Percentiles rank a stretch among this genome's conserved stretches.
Evolutionary conservation across 2,113 vertebrate species (phyloP).

Genomic region (Syngnathoides biaculeatus): DNA sequence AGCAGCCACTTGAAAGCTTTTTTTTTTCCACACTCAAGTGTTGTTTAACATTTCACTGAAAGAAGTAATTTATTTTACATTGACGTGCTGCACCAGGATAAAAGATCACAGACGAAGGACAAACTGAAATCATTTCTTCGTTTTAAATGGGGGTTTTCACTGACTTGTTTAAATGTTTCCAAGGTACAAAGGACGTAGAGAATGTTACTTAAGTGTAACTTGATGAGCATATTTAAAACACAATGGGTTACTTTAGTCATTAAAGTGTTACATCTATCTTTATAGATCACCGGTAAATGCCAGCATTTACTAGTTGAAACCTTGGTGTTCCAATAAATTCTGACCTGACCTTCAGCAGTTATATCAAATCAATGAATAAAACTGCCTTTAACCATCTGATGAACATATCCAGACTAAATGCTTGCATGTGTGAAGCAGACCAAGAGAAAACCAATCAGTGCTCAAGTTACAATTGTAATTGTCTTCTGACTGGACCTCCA

Average conservation of each 20-base stretch:
- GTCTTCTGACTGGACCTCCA: too few relatives aligned
- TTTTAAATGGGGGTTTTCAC: not conserved
- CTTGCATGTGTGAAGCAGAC: too few relatives aligned
- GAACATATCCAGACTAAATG: too few relatives aligned
- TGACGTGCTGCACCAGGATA: not conserved
- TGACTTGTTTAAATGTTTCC: not conserved
- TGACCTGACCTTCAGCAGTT: too few relatives aligned
- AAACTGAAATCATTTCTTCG: not conserved
- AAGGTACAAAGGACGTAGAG: not conserved
- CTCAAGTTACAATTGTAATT: too few relatives aligned
- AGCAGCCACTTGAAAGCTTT: not conserved
- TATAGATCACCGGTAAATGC: too few relatives aligned
- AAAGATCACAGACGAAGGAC: not conserved
- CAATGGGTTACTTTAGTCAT: not conserved
- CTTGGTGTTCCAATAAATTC: too few relatives aligned
- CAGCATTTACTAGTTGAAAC: too few relatives aligned
- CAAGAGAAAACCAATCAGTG: too few relatives aligned
- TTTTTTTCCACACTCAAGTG: not conserved
- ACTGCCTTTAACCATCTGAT: too few relatives aligned
- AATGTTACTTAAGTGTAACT: not conserved
- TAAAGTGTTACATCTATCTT: not conserved
- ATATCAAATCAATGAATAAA: too few relatives aligned
- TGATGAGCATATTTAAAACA: too few relatives aligned
- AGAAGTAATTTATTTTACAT: not conserved
- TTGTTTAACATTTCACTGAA: slow-evolving; percentile 2